Base-by-base conservation (phyloP, 1,140 invertebrate species). In the Subanguina moxae region DNA sequence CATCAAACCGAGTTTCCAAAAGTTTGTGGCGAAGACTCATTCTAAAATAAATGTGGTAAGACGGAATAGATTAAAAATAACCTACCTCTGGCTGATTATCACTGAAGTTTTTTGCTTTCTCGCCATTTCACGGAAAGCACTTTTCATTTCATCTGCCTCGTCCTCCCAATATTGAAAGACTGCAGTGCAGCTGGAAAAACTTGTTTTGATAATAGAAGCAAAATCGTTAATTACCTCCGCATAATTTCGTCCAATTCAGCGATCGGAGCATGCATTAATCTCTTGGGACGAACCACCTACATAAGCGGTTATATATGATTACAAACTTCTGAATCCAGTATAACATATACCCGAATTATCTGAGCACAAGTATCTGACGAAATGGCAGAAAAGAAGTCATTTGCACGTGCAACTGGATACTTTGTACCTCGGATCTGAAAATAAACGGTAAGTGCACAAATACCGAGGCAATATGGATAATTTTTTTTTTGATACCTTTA, bases 121-220 rank as follows among this genome's bases (percentile, higher is more conserved):
- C 1, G 95, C 89, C 56, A 95, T 89, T 80, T 97, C 94, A 69
- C 93, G 88, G 30, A 98, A 79, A 45, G 96, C 84, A 11, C 89
- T 89, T 80, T 94, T 92, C 1, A 98, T 85, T 84, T 96, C 97
- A 78, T 98, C 95, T 83, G 96, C 97, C 82, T 98, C 95, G 84
- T 98, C 94, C 83, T 98, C 94, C 94, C 94, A 98, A 25, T 91
- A 91, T 21, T 88, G 89, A 82, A 98, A 98, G 9, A 99, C 91
- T 77, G 94, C 92, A 83, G 93, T 93, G 84, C 93, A 97, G 67
- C 93, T 90, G 17, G 17, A 52, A 21, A 7, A 25, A 52, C 23
- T 15, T 7, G 3, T 15, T 7, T 7, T 15, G n/a, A 38, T 38
- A 11, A 11, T 3, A 38, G 32, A 38, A 52, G 23, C 3, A 25